Conservation (phyloP, 2,113 vertebrate genomes). For the Rhineura floridana region DNA sequence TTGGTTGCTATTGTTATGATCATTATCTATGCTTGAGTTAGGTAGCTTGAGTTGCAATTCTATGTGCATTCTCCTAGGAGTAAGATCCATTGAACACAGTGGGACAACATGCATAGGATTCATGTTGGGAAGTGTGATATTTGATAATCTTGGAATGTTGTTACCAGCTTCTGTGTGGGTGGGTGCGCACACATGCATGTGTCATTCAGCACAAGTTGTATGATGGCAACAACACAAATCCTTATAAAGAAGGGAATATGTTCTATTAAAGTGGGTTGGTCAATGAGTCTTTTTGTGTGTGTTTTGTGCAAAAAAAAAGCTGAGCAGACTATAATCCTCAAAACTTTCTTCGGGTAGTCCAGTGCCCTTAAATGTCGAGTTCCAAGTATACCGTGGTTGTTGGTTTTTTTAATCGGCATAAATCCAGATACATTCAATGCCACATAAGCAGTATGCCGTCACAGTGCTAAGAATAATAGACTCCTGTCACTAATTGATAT, state of each 20-base stretch:
- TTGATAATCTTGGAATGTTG: constrained; percentile 34
- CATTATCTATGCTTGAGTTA: neutral
- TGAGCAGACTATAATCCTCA: neutral
- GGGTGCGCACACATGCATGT: constrained; percentile 11
- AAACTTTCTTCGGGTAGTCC: neutral
- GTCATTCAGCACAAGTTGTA: too few relatives aligned
- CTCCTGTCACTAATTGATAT: constrained; percentile 1
- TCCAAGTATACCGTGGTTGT: neutral
- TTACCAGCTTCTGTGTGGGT: neutral
- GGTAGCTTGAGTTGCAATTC: neutral
- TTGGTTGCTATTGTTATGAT: too few relatives aligned
- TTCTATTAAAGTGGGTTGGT: neutral
- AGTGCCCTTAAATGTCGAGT: constrained; percentile 8
- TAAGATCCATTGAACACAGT: neutral
- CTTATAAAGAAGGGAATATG: neutral
- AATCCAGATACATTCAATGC: constrained; percentile 6
- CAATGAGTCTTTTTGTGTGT: too few relatives aligned
- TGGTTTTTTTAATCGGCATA: neutral
- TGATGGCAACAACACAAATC: neutral
- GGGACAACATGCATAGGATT: neutral
- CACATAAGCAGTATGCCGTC: constrained; percentile 6
- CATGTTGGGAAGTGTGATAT: neutral
- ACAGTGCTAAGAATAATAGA: neutral
- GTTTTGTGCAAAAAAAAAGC: neutral
- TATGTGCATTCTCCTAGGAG: constrained; percentile 13